phyloP scores from a whole-genome alignment of 2,888 invertebrate species.

The Lasioglossum malachurum region DNA sequence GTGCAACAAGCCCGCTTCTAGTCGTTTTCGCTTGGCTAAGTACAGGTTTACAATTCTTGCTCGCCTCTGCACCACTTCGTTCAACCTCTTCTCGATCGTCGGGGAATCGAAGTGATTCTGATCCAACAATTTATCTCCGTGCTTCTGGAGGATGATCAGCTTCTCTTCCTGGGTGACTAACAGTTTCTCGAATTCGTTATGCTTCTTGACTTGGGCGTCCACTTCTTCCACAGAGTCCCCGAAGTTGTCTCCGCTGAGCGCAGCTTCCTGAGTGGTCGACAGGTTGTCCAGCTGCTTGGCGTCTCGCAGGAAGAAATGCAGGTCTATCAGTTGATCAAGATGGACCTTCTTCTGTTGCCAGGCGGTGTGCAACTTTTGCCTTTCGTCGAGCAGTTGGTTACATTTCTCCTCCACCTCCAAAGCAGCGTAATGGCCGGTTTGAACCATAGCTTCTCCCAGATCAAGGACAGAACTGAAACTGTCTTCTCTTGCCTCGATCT shows the following conservation, averaged over 20 bases:
- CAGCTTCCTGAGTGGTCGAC: slow-evolving; percentile 94
- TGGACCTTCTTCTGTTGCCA: slow-evolving; percentile 96
- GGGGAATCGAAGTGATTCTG: slow-evolving; percentile 96
- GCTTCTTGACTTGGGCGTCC: slow-evolving; percentile 94
- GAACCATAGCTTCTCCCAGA: slow-evolving; percentile 93
- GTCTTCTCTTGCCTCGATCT: slow-evolving; percentile 95
- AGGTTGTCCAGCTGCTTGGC: slow-evolving; percentile 96
- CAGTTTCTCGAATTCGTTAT: slow-evolving; percentile 97
- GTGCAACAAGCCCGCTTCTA: slow-evolving; percentile 93
- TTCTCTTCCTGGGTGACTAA: slow-evolving; percentile 96
- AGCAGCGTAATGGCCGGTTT: slow-evolving; percentile 93
- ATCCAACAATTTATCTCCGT: slow-evolving; percentile 94
- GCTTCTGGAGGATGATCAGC: slow-evolving; percentile 91
- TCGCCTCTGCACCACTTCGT: slow-evolving; percentile 91
- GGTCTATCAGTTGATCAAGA: slow-evolving; percentile 95
- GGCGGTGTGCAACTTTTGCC: slow-evolving; percentile 91
- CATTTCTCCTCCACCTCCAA: slow-evolving; percentile 93
- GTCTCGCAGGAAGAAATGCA: slow-evolving; percentile 97
- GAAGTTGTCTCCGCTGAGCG: slow-evolving; percentile 90
- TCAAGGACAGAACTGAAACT: slow-evolving; percentile 91
- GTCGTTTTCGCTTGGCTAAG: slow-evolving; percentile 88
- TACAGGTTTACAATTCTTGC: slow-evolving; percentile 89
- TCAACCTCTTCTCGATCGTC: slow-evolving; percentile 91
- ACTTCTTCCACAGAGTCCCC: slow-evolving; percentile 95
- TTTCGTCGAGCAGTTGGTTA: slow-evolving; percentile 91